phyloP scores from a whole-genome alignment of 2,113 vertebrate species.

The Corythaeola cristata region DNA sequence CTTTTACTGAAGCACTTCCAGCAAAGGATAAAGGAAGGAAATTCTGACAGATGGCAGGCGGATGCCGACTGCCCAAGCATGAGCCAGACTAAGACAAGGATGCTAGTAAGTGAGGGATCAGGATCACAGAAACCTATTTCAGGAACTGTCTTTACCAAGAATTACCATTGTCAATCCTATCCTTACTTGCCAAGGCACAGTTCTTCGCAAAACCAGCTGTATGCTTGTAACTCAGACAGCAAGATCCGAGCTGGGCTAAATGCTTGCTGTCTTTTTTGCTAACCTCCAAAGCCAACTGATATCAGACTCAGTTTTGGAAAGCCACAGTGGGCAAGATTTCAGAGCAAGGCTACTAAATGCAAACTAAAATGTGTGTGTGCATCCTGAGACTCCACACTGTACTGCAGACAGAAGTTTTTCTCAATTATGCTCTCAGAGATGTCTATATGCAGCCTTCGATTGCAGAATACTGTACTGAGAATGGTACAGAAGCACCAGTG shows the following conservation, averaged over 20 bases:
- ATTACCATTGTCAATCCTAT: neutral
- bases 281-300: neutral
- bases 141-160: neutral
- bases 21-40: slow-evolving; percentile 25
- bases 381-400: neutral
- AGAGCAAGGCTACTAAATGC: neutral
- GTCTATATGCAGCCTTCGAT: neutral
- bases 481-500: neutral
- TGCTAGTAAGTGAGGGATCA: neutral
- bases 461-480: neutral
- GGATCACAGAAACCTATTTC: slow-evolving; percentile 51
- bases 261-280: neutral
- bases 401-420: neutral
- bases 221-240: neutral
- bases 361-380: neutral
- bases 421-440: neutral
- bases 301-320: neutral
- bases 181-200: neutral
- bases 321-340: neutral
- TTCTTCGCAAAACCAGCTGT: neutral
- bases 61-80: neutral
- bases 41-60: slow-evolving; percentile 41
- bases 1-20: slow-evolving; percentile 40
- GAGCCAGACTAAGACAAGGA: slow-evolving; percentile 34
- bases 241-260: neutral